A percentile compares a stretch with the other conserved stretches of the same genome.
These are phyloP conservation scores for Diarsia dahlii DNA, from an alignment of 2,888 invertebrate genomes.

Conservation along the genomic window DNA sequence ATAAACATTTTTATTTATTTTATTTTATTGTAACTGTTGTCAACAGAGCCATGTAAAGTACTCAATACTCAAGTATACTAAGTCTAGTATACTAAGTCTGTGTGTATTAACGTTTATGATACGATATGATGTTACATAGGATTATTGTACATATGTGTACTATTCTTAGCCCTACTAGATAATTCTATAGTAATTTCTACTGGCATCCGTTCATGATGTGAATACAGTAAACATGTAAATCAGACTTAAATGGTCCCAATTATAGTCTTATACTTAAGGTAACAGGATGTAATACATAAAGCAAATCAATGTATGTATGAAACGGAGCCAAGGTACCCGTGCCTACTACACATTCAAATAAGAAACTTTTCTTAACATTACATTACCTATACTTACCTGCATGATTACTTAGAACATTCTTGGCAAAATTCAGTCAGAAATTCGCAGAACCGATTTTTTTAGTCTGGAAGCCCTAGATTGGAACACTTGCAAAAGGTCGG, in stretches of 20 bases:
- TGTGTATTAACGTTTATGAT: background rate
- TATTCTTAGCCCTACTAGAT: background rate
- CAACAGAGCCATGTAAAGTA: background rate
- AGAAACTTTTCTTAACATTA: conserved; percentile 6
- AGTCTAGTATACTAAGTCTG: too few species aligned
- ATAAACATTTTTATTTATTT: too few species aligned
- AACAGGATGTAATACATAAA: conserved; percentile 50
- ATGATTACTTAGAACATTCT: conserved; percentile 20
- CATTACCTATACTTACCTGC: background rate
- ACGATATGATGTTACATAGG: background rate
- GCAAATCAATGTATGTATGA: conserved; percentile 28
- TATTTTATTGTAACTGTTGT: conserved; percentile 39
- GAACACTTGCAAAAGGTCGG: conserved; percentile 49
- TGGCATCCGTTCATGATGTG: background rate
- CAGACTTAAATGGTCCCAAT: conserved; percentile 46
- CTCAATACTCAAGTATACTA: too few species aligned
- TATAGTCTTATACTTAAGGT: conserved; percentile 32
- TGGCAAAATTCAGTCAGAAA: conserved; percentile 30
- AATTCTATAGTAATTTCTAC: background rate
- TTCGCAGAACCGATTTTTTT: conserved; percentile 30
- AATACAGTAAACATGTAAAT: conserved; percentile 34
- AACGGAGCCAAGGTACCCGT: conserved; percentile 39
- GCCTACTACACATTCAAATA: conserved; percentile 11
- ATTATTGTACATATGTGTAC: background rate
- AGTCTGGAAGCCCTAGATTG: conserved; percentile 58